These are phyloP conservation scores for Gymnoscelis rufifasciata DNA, from an alignment of 2,888 invertebrate species.

Conservation along the genomic window DNA sequence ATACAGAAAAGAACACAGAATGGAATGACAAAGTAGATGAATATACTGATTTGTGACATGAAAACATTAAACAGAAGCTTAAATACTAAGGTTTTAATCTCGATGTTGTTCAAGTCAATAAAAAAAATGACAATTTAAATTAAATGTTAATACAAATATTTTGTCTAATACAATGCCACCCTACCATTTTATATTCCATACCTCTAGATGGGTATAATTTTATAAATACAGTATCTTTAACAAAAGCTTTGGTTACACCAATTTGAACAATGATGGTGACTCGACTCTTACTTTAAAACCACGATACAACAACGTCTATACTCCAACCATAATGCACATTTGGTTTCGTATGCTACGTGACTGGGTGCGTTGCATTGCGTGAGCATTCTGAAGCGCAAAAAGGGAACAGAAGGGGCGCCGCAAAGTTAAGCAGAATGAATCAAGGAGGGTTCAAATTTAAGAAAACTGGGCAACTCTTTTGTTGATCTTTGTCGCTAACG, in stretches of 20 bases:
- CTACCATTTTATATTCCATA: too few species aligned
- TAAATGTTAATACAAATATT: not conserved
- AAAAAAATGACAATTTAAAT: not conserved
- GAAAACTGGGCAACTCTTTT: too few species aligned
- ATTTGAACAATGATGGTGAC: conserved; percentile 31
- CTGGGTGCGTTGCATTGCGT: too few species aligned
- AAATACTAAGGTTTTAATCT: conserved; percentile 3
- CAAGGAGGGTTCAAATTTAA: too few species aligned
- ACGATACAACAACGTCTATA: conserved; percentile 19
- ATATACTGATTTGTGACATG: conserved; percentile 43
- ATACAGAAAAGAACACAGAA: conserved; percentile 46
- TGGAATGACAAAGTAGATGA: conserved; percentile 53
- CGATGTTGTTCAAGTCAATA: not conserved
- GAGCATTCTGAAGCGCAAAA: too few species aligned
- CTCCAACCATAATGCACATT: conserved; percentile 6
- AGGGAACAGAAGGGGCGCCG: too few species aligned
- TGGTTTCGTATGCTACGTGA: not conserved
- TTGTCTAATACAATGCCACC: too few species aligned
- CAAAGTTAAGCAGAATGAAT: too few species aligned
- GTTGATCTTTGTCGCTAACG: too few species aligned
- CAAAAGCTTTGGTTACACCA: conserved; percentile 42
- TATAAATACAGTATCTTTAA: conserved; percentile 8
- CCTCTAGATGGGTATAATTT: not conserved
- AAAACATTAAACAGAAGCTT: not conserved
- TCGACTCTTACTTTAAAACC: conserved; percentile 8